A percentile compares a stretch with the other conserved stretches of the same genome.
phyloP scores from a whole-genome alignment of 2,888 invertebrate genomes.

The Carabus problematicus region DNA sequence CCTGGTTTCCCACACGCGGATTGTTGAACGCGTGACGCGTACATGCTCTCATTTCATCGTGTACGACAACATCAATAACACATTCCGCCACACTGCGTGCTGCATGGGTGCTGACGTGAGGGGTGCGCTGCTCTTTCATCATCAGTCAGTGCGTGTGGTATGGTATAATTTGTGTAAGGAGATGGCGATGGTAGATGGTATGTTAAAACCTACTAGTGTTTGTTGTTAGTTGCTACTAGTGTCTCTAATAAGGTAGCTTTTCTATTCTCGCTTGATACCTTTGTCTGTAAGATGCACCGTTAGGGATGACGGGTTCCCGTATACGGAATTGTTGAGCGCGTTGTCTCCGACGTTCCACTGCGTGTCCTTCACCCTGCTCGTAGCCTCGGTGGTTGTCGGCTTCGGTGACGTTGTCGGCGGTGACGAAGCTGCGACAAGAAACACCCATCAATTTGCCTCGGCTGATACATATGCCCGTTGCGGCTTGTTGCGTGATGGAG shows the following conservation, averaged over 20 bases:
- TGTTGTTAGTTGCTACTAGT: neutral
- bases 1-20: too few species aligned
- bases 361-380: conserved; percentile 56
- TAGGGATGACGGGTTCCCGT: conserved; percentile 70
- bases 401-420: conserved; percentile 83
- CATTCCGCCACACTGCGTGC: conserved; percentile 34
- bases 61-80: conserved; percentile 35
- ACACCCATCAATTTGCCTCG: conserved; percentile 23
- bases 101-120: conserved; percentile 11
- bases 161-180: conserved; percentile 5
- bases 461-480: neutral
- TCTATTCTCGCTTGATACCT: conserved; percentile 56
- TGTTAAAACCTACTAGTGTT: neutral
- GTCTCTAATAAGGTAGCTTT: too few species aligned
- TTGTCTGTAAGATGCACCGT: conserved; percentile 67
- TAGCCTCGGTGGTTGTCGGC: conserved; percentile 72
- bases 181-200: conserved; percentile 1
- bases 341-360: conserved; percentile 59
- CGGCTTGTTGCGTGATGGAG: too few species aligned
- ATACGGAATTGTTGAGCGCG: conserved; percentile 66
- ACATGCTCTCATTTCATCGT: too few species aligned
- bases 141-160: conserved; percentile 11
- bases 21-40: too few species aligned
- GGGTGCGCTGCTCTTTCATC: conserved; percentile 1
- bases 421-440: conserved; percentile 71